A percentile compares a stretch with the other conserved stretches of the same genome.
phyloP scores from a whole-genome alignment of 2,888 invertebrate genomes.

The Crossocerus cetratus region DNA sequence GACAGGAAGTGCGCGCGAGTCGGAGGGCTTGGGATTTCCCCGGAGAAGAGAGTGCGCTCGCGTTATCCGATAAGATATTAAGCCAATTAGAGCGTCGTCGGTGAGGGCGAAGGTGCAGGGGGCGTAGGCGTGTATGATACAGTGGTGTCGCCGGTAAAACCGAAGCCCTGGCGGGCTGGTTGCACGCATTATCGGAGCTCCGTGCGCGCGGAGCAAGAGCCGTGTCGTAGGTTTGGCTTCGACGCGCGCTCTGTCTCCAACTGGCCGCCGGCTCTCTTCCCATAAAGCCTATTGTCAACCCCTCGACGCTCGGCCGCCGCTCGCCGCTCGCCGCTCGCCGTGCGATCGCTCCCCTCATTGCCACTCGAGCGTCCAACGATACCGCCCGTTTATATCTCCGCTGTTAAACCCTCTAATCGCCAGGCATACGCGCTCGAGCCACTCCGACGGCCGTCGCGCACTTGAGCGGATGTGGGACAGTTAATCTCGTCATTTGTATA shows the following conservation, averaged over 20 bases:
- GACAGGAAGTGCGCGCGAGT: not conserved
- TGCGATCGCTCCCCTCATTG: slow-evolving; percentile 3
- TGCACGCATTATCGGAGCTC: slow-evolving; percentile 10
- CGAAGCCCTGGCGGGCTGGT: slow-evolving; percentile 27
- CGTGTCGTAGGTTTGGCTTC: slow-evolving; percentile 6
- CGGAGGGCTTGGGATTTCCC: slow-evolving; percentile 17
- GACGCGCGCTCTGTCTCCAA: not conserved
- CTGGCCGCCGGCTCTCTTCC: slow-evolving; percentile 29
- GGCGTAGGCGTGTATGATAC: not conserved
- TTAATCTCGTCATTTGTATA: no score
- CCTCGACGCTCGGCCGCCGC: not conserved
- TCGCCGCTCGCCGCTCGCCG: not conserved
- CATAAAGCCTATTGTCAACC: slow-evolving; percentile 45
- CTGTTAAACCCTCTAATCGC: slow-evolving; percentile 24
- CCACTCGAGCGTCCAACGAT: slow-evolving; percentile 22
- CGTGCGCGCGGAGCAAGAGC: slow-evolving; percentile 1
- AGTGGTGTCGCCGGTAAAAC: slow-evolving; percentile 14
- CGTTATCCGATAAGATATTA: slow-evolving; percentile 50
- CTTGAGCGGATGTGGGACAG: no score
- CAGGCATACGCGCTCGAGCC: slow-evolving; percentile 8
- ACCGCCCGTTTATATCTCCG: slow-evolving; percentile 22
- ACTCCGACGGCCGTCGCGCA: no score
- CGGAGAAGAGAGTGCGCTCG: slow-evolving; percentile 29
- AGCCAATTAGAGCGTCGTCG: slow-evolving; percentile 41
- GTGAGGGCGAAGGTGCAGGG: slow-evolving; percentile 6